These are phyloP conservation scores for Pachyramphus minor DNA, from an alignment of 2,113 vertebrate genomes.

Conservation along the genomic window DNA sequence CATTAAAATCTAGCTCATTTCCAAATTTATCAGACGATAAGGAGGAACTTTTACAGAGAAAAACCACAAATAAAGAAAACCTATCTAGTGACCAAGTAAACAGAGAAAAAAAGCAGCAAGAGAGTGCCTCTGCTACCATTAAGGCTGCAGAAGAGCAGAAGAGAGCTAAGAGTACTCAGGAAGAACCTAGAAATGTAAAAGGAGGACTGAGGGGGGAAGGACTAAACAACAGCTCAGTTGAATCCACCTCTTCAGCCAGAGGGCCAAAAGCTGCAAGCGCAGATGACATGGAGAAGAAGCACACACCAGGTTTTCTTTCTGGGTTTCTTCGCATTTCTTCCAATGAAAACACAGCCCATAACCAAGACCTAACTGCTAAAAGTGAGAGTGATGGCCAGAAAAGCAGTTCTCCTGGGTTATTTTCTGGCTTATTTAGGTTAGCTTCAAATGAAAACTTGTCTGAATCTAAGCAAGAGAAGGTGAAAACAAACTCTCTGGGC, in stretches of 20 bases:
- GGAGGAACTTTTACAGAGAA: neutral
- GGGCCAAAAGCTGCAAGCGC: neutral
- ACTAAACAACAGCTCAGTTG: neutral
- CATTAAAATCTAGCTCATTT: conserved; percentile 48
- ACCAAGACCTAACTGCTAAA: conserved; percentile 52
- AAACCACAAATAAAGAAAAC: neutral
- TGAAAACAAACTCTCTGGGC: conserved; percentile 37
- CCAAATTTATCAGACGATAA: conserved; percentile 12
- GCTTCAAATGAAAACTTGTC: conserved; percentile 61
- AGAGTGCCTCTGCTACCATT: neutral
- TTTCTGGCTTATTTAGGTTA: conserved; percentile 73
- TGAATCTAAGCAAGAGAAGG: conserved; percentile 55
- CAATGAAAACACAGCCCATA: conserved; percentile 55
- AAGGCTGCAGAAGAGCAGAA: neutral
- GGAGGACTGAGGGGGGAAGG: neutral
- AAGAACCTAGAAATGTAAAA: neutral
- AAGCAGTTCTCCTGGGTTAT: conserved; percentile 42
- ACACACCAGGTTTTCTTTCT: conserved; percentile 72
- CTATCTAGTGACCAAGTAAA: neutral
- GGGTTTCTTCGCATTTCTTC: conserved; percentile 72
- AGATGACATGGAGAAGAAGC: neutral
- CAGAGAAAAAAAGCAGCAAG: neutral
- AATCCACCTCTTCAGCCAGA: neutral
- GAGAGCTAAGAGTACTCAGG: neutral
- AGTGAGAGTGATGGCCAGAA: conserved; percentile 39